These are phyloP conservation scores for Gyrodactylus salaris DNA, from an alignment of 1,140 invertebrate species.

Conservation along the genomic window DNA sequence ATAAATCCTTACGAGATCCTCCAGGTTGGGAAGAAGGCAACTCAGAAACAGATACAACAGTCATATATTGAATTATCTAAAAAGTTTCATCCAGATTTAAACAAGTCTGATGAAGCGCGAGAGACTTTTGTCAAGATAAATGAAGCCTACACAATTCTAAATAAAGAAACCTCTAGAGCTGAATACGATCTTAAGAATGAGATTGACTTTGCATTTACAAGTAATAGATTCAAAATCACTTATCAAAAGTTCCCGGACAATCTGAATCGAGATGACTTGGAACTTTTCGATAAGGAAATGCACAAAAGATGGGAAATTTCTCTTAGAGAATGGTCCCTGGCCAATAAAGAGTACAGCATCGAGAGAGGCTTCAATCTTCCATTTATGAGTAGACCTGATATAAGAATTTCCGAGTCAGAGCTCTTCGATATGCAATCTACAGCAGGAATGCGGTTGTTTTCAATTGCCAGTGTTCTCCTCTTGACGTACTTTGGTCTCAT, in stretches of 20 bases:
- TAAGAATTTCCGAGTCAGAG: neutral
- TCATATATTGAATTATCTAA: neutral
- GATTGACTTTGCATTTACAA: neutral
- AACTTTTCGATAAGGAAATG: neutral
- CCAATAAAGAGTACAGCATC: neutral
- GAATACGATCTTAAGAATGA: neutral
- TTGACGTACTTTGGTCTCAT: neutral
- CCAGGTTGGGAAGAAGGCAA: constrained; percentile 5
- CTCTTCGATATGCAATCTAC: neutral
- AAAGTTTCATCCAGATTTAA: neutral
- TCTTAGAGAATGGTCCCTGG: neutral
- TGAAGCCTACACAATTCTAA: neutral
- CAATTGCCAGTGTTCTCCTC: neutral
- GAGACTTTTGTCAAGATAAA: neutral
- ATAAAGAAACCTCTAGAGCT: neutral
- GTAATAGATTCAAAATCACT: neutral
- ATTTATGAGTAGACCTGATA: neutral
- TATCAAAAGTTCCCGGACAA: neutral
- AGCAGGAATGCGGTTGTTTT: neutral
- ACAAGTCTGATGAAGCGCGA: neutral
- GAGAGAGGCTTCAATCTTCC: neutral
- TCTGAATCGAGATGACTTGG: neutral
- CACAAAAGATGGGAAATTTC: neutral
- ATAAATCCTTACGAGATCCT: neutral
- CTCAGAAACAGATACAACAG: neutral